Base-by-base conservation (phyloP, 2,888 invertebrate genomes). In the Agrenia bidenticulata region DNA sequence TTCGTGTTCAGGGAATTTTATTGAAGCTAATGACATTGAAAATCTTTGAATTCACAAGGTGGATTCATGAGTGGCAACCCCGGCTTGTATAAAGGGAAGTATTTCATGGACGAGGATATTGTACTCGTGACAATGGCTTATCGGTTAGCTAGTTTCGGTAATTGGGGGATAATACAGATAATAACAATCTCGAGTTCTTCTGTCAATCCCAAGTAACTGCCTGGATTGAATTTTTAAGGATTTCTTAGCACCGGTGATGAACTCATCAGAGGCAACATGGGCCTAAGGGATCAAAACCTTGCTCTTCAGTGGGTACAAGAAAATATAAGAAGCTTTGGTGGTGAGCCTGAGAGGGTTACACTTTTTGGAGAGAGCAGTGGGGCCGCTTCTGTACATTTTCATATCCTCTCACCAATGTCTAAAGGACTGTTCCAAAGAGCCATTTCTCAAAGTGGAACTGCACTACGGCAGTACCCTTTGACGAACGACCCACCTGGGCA, bases 11-110 rank as follows among this genome's bases (percentile, higher is more conserved):
- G 7, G 15, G 15, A 39, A 11, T n/a, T n/a, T n/a, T n/a, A n/a
- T n/a, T n/a, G n/a, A n/a, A 11, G 11, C 32, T n/a, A 37, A 13
- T 39, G 37, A 39, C 1, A n/a, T 58, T 45, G 17, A 9, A 13
- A n/a, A n/a, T n/a, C n/a, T n/a, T n/a, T n/a, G n/a, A n/a, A n/a
- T n/a, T 61, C 19, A 17, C 1, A 7, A 61, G 66, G 66, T 27
- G 66, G 66, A 15, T 66, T 66, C 39, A 61, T 66, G 61, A 61
- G 61, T 1, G 66, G 66, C 1, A 61, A 61, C 2, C 51, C 61
- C 1, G 50, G 51, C 26, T 50, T 57, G 4, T 66, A 66, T 27
- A 45, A 51, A 39, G 65, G 57, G 15, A 61, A 60, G n/a, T 66
- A 66, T 17, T 57, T 66, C 7, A 39, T 53, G 51, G 66, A 66